Evolutionary conservation across 2,888 invertebrate genomes (phyloP).

Genomic region (Lepetodrilus schrolli): DNA sequence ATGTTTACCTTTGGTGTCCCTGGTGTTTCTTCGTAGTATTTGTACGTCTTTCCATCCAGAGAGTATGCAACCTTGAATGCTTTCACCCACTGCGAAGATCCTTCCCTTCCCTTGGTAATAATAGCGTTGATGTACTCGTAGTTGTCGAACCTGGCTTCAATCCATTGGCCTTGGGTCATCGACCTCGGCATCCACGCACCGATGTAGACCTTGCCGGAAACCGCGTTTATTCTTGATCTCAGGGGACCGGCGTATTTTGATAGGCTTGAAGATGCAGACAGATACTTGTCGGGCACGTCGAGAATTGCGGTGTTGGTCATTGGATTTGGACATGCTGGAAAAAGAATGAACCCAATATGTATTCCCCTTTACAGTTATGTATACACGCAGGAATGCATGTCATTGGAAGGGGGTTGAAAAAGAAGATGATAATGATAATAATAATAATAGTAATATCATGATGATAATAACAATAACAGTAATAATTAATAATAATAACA

Average conservation of each 20-base stretch:
- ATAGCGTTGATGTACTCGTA: slow-evolving; percentile 13
- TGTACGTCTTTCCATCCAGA: slow-evolving; percentile 56
- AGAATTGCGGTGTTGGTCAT: slow-evolving; percentile 24
- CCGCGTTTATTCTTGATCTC: slow-evolving; percentile 32
- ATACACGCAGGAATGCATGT: no score
- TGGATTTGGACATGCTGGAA: slow-evolving; percentile 34
- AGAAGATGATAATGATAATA: no score
- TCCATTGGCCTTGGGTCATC: slow-evolving; percentile 31
- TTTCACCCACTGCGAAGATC: slow-evolving; percentile 48
- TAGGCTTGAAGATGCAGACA: slow-evolving; percentile 42
- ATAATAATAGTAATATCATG: no score
- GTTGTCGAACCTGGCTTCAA: slow-evolving; percentile 29
- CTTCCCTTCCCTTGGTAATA: slow-evolving; percentile 21
- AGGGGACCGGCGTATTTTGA: slow-evolving; percentile 40
- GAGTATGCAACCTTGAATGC: slow-evolving; percentile 55
- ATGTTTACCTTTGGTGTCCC: slow-evolving; percentile 28
- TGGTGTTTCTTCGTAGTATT: slow-evolving; percentile 30
- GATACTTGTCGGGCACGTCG: slow-evolving; percentile 28
- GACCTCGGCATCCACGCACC: slow-evolving; percentile 31
- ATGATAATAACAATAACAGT: no score
- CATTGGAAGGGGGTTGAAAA: no score
- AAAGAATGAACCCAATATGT: no score
- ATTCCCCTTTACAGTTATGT: no score
- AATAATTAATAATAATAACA: no score
- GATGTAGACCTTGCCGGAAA: slow-evolving; percentile 10